Conservation (phyloP, 1,140 invertebrate genomes). For the Sycobia sp. region DNA sequence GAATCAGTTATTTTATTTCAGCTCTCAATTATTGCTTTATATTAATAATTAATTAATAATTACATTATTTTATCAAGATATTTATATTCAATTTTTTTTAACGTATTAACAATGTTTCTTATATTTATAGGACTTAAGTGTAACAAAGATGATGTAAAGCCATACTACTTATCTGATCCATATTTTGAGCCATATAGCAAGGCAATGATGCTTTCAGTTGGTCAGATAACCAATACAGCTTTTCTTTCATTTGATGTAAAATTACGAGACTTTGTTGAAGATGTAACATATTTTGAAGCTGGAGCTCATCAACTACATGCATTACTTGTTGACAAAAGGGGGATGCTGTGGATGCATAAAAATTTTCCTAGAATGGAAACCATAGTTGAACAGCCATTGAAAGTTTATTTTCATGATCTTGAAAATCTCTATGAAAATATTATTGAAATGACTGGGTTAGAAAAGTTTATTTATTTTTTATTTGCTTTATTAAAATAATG, state of each 20-base stretch:
- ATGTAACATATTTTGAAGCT: conserved; percentile 56
- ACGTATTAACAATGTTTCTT: too few species aligned
- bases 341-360: conserved; percentile 57
- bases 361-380: conserved; percentile 55
- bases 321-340: conserved; percentile 54
- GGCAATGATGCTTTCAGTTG: conserved; percentile 52
- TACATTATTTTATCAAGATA: too few species aligned
- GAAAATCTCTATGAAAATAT: conserved; percentile 51
- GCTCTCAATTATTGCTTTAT: too few species aligned
- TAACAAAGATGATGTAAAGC: conserved; percentile 46
- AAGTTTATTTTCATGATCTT: conserved; percentile 54
- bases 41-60: too few species aligned
- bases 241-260: conserved; percentile 53
- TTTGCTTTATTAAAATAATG: neutral
- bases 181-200: conserved; percentile 59
- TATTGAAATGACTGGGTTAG: conserved; percentile 29
- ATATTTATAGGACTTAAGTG: conserved; percentile 45
- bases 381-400: conserved; percentile 51
- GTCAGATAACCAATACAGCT: conserved; percentile 50
- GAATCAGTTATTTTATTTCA: neutral
- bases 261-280: conserved; percentile 53
- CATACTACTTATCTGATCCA: conserved; percentile 56
- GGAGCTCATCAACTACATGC: conserved; percentile 46
- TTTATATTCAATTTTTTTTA: neutral
- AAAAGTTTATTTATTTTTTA: too few species aligned